Percentiles rank a stretch among this genome's conserved stretches.
phyloP scores from a whole-genome alignment of 2,113 vertebrate species.

The Calyptommatus sinebrachiatus region DNA sequence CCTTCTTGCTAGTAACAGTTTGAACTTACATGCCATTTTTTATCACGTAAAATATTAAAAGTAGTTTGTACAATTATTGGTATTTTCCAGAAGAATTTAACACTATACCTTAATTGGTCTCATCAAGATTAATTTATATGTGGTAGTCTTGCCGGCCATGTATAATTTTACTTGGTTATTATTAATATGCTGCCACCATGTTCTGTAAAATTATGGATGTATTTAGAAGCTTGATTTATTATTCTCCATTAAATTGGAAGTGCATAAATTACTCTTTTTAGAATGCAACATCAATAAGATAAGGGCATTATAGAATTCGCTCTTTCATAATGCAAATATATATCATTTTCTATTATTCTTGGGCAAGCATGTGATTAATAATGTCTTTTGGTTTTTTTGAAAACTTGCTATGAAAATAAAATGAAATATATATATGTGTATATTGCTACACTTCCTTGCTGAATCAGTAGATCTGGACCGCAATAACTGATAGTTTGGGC shows the following conservation, averaged over 20 bases:
- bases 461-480: too few relatives aligned
- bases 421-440: neutral
- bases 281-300: too few relatives aligned
- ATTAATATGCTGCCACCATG: neutral
- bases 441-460: too few relatives aligned
- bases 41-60: too few relatives aligned
- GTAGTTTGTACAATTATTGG: neutral
- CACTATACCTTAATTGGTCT: neutral
- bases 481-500: too few relatives aligned
- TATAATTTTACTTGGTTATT: constrained; percentile 1
- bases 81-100: constrained; percentile 12
- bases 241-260: constrained; percentile 21
- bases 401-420: constrained; percentile 11
- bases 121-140: constrained; percentile 5
- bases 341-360: neutral
- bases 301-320: neutral
- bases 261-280: neutral
- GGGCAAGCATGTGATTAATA: neutral
- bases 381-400: neutral
- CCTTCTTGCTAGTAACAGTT: too few relatives aligned
- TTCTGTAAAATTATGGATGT: constrained; percentile 4
- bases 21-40: too few relatives aligned
- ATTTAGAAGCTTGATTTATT: neutral
- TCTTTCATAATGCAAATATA: neutral
- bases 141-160: neutral